Evolutionary conservation across 2,113 vertebrate species (phyloP).

Genomic region (Pterocles burchelli): DNA sequence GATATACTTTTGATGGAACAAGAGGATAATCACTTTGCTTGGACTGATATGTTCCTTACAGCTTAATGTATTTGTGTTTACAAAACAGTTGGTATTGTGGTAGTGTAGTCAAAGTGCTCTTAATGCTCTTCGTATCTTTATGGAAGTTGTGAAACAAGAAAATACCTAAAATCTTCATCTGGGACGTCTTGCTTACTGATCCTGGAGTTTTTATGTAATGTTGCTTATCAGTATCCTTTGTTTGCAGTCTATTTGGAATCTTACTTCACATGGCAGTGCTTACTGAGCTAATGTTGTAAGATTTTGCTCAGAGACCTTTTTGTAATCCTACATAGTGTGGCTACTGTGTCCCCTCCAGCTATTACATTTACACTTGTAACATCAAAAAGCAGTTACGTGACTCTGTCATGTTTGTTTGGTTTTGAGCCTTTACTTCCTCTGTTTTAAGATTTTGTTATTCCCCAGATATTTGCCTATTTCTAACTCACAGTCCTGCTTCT

Average conservation of each 20-base stretch:
- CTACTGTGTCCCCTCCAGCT: background rate
- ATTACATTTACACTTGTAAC: background rate
- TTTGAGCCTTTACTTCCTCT: background rate
- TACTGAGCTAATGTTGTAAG: background rate
- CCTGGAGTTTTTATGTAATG: background rate
- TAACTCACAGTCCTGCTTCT: background rate
- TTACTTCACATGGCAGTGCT: background rate
- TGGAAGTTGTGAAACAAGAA: background rate
- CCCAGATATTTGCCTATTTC: background rate
- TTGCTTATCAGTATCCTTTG: background rate
- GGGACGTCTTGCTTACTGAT: background rate
- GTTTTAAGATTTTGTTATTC: background rate
- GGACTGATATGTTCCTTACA: background rate
- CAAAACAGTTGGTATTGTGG: background rate
- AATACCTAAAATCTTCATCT: background rate
- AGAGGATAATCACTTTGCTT: background rate
- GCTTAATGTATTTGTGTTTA: background rate
- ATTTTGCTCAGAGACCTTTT: background rate
- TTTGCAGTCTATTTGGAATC: background rate
- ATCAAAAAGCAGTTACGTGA: background rate
- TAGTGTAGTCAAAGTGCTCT: background rate
- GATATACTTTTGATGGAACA: background rate
- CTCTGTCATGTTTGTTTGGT: background rate
- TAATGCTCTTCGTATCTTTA: background rate
- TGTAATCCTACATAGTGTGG: background rate